Conservation (phyloP, 2,113 vertebrate genomes). For the Prinia subflava region DNA sequence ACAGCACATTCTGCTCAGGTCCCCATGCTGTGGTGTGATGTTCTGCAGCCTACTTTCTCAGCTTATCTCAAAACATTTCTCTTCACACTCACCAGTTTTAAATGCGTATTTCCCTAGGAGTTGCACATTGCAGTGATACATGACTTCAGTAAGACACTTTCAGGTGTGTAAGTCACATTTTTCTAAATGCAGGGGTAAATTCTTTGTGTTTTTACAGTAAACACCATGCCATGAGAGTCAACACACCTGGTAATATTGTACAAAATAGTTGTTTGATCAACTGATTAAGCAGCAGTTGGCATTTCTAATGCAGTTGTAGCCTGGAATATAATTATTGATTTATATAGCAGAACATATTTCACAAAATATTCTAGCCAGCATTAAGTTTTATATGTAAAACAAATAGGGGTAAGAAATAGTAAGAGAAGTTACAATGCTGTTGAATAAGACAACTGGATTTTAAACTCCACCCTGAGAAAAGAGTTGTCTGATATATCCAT, state of each 20-base stretch:
- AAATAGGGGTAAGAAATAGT: neutral
- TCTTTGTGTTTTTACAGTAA: neutral
- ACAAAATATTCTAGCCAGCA: neutral
- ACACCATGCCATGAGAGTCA: neutral
- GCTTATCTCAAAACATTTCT: neutral
- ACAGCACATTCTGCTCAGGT: accelerated
- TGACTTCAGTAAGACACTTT: neutral
- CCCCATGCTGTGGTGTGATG: neutral
- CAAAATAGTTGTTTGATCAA: neutral
- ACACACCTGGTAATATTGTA: neutral
- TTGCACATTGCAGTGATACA: neutral
- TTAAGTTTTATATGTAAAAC: neutral
- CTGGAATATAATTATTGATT: neutral
- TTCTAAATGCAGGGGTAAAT: neutral
- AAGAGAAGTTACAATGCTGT: neutral
- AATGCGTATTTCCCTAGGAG: neutral
- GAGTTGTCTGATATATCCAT: neutral
- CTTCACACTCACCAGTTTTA: neutral
- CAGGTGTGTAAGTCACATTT: neutral
- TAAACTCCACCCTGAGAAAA: neutral
- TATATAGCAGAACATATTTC: neutral
- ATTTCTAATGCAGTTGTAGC: neutral
- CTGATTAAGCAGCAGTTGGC: neutral
- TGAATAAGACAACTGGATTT: neutral
- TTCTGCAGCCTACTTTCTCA: neutral